A percentile compares a stretch with the other conserved stretches of the same genome.
These are phyloP conservation scores for Lapara coniferarum DNA, from an alignment of 2,888 invertebrate species.

Conservation along the genomic window DNA sequence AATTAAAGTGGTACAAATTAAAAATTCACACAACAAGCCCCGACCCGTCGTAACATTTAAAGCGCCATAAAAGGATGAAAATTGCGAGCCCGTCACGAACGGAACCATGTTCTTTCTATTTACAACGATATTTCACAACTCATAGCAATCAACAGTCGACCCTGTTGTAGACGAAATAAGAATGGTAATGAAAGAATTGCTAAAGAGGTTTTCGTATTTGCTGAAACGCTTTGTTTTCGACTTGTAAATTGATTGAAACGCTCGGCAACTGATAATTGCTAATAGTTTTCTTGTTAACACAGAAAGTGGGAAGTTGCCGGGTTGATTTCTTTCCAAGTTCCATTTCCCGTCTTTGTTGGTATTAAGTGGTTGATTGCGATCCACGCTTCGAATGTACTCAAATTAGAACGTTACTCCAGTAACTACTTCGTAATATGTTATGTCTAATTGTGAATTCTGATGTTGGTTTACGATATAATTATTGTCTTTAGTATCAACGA, in stretches of 20 bases:
- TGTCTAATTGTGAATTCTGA: not conserved
- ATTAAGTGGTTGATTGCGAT: constrained; percentile 57
- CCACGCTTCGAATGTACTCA: constrained; percentile 37
- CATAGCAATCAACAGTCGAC: constrained; percentile 33
- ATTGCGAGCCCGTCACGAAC: constrained; percentile 58
- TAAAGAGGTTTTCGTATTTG: constrained; percentile 51
- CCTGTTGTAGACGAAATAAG: constrained; percentile 33
- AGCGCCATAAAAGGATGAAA: constrained; percentile 52
- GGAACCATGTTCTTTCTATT: constrained; percentile 53
- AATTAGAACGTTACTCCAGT: constrained; percentile 25
- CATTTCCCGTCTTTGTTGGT: constrained; percentile 50
- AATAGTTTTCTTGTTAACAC: constrained; percentile 78
- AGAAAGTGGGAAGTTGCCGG: constrained; percentile 62
- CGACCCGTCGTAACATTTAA: constrained; percentile 37
- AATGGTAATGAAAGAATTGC: constrained; percentile 25
- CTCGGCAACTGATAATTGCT: constrained; percentile 75
- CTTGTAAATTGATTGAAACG: constrained; percentile 78
- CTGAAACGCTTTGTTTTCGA: constrained; percentile 64
- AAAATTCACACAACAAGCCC: constrained; percentile 41
- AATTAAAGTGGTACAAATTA: constrained; percentile 42
- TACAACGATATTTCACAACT: constrained; percentile 27
- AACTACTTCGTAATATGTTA: constrained; percentile 16
- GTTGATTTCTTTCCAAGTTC: constrained; percentile 63
- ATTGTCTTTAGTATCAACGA: too few relatives aligned
- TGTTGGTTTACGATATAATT: not conserved